Evolutionary conservation across 1,140 invertebrate species (phyloP).

Genomic region (Pentalonia nigronervosa): DNA sequence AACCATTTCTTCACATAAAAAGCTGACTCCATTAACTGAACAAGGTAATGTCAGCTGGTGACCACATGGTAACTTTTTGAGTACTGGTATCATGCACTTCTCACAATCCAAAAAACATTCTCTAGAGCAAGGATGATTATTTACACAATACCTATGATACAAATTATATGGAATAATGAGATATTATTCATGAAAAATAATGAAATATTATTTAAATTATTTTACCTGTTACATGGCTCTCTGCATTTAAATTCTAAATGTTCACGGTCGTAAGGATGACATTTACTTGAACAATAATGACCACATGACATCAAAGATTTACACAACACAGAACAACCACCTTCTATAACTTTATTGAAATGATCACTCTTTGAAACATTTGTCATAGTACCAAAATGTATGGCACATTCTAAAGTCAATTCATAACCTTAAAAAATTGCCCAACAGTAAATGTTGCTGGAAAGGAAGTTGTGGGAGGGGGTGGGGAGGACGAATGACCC

Average conservation of each 20-base stretch:
- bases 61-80: conserved; percentile 65
- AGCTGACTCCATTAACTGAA: conserved; percentile 62
- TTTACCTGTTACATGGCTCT: conserved; percentile 63
- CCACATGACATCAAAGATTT: conserved; percentile 65
- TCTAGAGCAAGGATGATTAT: conserved; percentile 66
- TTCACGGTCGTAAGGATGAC: conserved; percentile 66
- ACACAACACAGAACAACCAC: conserved; percentile 63
- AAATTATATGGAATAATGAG: not conserved
- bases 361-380: conserved; percentile 60
- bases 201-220: not conserved
- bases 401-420: conserved; percentile 15
- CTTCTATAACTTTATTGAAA: conserved; percentile 61
- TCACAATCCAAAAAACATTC: conserved; percentile 65
- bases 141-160: conserved; percentile 63
- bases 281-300: conserved; percentile 68
- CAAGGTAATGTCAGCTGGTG: conserved; percentile 65
- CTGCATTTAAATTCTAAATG: conserved; percentile 66
- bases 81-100: conserved; percentile 65
- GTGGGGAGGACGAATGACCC: no score
- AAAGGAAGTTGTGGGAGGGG: no score
- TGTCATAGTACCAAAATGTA: conserved; percentile 59
- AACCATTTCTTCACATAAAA: conserved; percentile 64
- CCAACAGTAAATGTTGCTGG: no score
- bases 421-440: conserved; percentile 16
- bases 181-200: not conserved